Evolutionary conservation across 92 coral and sea anemone genomes (phyloP), one percentile per base, ranked within the genome.

Genomic region (Micromussa lordhowensis): DNA sequence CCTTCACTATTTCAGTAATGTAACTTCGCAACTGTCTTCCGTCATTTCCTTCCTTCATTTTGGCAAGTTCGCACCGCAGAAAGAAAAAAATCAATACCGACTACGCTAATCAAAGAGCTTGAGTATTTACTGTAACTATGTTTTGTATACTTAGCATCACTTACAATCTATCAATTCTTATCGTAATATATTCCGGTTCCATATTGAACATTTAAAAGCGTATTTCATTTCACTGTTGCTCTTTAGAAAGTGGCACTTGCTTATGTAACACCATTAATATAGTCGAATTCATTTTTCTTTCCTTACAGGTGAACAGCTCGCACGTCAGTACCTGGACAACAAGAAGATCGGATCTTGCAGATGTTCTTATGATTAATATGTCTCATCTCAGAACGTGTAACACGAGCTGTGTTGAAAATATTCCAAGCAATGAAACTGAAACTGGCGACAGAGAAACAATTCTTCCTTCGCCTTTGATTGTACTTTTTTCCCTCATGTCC

Each of bases 381-480:
- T n/a, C 79, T 53, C 8, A 83, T 31, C 80, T 74, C 55, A 72
- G 35, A 4, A 15, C 51, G 26, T 48, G 9, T 4, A 84, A 84
- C 36, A 12, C 71, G 12, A 72, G 51, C 32, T 28, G 24, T 38
- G 18, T 40, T 12, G 36, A 22, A 74, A 78, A 78, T 7, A n/a
- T 40, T 15, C 40, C 70, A 73, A 57, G 19, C 19, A 72, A 84
- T 57, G 80, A 17, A 55, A 54, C 71, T 14, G 72, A 84, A 26
- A 21, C 53, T 16, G 11, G 3, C 22, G 9, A 54, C 21, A 36
- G 57, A 12, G 31, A 32, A 14, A 21, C 30, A 53, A 3, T 84
- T 73, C 87, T 84, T 24, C 58, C 87, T 75, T 14, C 54, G n/a
- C 36, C 79, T 8, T 9, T 84, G 80, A 53, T 73, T 72, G 80